A percentile compares a stretch with the other conserved stretches of the same genome.
Conservation (phyloP, 2,888 invertebrate genomes). For the Tetragnatha montana region DNA sequence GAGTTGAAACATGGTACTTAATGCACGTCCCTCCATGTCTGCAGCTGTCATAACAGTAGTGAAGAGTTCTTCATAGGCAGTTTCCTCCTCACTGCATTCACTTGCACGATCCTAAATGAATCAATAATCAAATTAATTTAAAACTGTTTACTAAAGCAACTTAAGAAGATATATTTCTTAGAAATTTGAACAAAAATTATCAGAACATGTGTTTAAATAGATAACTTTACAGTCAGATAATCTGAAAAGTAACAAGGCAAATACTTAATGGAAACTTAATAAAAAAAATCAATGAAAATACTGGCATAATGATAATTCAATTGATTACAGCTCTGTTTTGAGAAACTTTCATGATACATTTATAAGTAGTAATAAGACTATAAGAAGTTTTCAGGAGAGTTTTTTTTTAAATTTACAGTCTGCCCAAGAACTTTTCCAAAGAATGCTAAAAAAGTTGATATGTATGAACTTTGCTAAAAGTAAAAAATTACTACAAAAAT, state of each 20-base stretch:
- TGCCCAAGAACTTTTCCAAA: too few species aligned
- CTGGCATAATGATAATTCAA: not conserved
- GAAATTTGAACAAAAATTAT: not conserved
- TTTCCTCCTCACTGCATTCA: constrained; percentile 80
- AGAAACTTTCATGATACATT: not conserved
- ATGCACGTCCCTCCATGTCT: constrained; percentile 85
- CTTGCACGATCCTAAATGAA: constrained; percentile 51
- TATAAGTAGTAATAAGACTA: too few species aligned
- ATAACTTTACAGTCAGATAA: too few species aligned
- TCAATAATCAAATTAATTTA: not conserved
- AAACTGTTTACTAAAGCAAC: not conserved
- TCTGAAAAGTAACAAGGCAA: too few species aligned
- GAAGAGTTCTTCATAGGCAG: constrained; percentile 91
- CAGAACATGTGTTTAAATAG: not conserved
- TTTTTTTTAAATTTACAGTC: too few species aligned
- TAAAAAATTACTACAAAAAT: too few species aligned
- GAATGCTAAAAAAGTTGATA: too few species aligned
- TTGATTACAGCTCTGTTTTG: not conserved
- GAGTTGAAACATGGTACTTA: constrained; percentile 91
- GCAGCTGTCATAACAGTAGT: constrained; percentile 90
- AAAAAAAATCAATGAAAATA: too few species aligned
- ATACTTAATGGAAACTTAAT: too few species aligned
- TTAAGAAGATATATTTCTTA: not conserved
- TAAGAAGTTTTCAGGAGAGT: too few species aligned
- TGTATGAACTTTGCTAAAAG: too few species aligned